A percentile compares a stretch with the other conserved stretches of the same genome.
These are phyloP conservation scores for Xiphydria camelus DNA, from an alignment of 2,888 invertebrate genomes.

Conservation along the genomic window DNA sequence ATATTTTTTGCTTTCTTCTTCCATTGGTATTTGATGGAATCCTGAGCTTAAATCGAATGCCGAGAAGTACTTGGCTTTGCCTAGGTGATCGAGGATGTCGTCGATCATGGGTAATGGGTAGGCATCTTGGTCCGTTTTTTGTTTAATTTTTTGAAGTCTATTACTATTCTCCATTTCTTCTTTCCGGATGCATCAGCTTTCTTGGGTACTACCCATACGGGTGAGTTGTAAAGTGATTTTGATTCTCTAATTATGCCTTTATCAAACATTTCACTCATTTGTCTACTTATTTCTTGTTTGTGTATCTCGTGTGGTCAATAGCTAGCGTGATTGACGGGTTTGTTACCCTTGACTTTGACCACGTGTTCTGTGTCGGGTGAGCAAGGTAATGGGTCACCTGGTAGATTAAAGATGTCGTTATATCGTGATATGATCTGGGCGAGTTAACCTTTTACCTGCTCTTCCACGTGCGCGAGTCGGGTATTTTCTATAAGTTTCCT, in stretches of 20 bases:
- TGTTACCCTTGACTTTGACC: not conserved
- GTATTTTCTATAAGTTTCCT: not conserved
- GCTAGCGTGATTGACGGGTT: not conserved
- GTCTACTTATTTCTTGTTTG: not conserved
- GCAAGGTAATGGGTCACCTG: not conserved
- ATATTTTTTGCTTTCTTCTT: slow-evolving; percentile 1
- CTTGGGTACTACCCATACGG: slow-evolving; percentile 9
- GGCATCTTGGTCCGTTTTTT: slow-evolving; percentile 1
- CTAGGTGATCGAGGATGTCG: slow-evolving; percentile 2
- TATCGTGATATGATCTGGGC: slow-evolving; percentile 2
- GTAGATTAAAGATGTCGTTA: not conserved
- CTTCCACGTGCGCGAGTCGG: not conserved
- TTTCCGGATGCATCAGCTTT: slow-evolving; percentile 6
- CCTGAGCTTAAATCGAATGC: slow-evolving; percentile 2
- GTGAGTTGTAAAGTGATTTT: not conserved
- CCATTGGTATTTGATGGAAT: slow-evolving; percentile 5
- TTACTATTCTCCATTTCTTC: slow-evolving; percentile 1
- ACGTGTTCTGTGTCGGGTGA: not conserved
- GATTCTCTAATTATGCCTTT: slow-evolving; percentile 1
- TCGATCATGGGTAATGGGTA: slow-evolving; percentile 4
- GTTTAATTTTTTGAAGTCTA: slow-evolving; percentile 10
- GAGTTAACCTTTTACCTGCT: too few relatives aligned
- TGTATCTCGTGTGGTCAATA: slow-evolving; percentile 1
- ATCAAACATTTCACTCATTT: not conserved
- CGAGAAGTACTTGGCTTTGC: slow-evolving; percentile 6